Conservation (phyloP, 2,888 invertebrate genomes). For the Xestia ashworthii region DNA sequence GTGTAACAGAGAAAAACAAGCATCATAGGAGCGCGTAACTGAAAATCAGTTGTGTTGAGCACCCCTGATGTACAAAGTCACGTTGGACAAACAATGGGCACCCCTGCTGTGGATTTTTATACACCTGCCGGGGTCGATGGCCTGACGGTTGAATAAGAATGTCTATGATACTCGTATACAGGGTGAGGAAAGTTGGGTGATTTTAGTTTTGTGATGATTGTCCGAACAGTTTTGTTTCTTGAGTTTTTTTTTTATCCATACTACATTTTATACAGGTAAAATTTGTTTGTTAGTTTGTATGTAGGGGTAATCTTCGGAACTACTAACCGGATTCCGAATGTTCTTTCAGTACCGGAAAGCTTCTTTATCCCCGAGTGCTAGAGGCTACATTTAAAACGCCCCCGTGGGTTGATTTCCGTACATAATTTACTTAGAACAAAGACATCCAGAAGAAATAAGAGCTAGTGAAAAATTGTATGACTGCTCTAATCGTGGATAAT, state of each 20-base stretch:
- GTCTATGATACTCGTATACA: constrained; percentile 64
- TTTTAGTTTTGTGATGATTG: neutral
- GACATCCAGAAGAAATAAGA: too few relatives aligned
- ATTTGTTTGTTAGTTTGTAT: too few relatives aligned
- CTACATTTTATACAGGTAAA: too few relatives aligned
- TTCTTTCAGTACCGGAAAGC: too few relatives aligned
- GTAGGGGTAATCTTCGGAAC: too few relatives aligned
- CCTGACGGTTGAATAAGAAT: constrained; percentile 58
- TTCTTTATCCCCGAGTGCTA: too few relatives aligned
- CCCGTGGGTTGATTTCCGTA: too few relatives aligned
- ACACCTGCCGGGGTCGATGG: constrained; percentile 68
- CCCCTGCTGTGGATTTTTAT: constrained; percentile 64
- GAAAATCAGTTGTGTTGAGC: constrained; percentile 50
- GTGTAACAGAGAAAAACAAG: constrained; percentile 35
- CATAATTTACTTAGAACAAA: too few relatives aligned
- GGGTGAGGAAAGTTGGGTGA: neutral
- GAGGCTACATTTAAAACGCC: too few relatives aligned
- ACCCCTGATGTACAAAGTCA: constrained; percentile 58
- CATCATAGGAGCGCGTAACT: constrained; percentile 35
- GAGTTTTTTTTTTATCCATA: neutral
- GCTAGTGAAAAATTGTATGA: too few relatives aligned
- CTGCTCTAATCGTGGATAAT: neutral
- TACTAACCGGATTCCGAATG: too few relatives aligned
- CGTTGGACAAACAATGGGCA: constrained; percentile 64
- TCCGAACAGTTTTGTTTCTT: neutral